phyloP scores from a whole-genome alignment of 2,113 vertebrate species.

The Marcusenius ussheri region DNA sequence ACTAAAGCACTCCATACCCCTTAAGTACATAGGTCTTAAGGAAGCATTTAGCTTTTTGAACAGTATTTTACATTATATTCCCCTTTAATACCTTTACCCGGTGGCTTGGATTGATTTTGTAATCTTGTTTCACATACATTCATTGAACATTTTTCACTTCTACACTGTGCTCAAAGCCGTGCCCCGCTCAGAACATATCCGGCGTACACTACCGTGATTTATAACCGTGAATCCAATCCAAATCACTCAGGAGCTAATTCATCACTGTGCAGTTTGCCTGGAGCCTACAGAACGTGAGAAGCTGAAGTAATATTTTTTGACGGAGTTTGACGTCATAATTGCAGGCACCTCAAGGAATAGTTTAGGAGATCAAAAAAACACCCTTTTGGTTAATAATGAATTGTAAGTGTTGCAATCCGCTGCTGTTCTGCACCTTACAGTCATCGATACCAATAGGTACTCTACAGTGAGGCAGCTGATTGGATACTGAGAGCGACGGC shows the following conservation, averaged over 20 bases:
- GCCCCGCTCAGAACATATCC: background rate
- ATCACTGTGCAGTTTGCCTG: background rate
- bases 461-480: background rate
- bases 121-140: background rate
- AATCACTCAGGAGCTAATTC: background rate
- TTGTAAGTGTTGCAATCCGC: background rate
- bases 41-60: background rate
- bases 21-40: background rate
- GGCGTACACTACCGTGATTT: background rate
- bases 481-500: background rate
- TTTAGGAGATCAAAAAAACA: background rate
- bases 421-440: background rate
- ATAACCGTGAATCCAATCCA: background rate
- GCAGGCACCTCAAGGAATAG: background rate
- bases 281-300: background rate
- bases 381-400: background rate
- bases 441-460: background rate
- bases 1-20: background rate
- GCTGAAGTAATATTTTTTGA: background rate
- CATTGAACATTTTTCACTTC: background rate
- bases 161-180: background rate
- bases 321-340: background rate
- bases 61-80: background rate
- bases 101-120: background rate
- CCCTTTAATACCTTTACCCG: background rate